These are phyloP conservation scores for Cygnus olor DNA, from an alignment of 2,797 vertebrate species.

Conservation along the genomic window DNA sequence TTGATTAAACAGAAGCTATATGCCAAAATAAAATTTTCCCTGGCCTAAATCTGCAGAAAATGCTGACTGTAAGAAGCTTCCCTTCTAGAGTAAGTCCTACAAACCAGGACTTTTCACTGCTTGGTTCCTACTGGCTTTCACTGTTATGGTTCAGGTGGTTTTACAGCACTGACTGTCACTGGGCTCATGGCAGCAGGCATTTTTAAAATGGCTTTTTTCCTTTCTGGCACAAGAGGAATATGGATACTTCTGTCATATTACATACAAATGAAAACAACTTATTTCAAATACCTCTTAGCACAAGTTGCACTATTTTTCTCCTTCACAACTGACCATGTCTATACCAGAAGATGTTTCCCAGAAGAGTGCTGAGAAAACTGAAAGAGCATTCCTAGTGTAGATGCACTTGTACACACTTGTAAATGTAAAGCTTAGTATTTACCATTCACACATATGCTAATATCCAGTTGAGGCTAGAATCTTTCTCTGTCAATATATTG, in stretches of 20 bases:
- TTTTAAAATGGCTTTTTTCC: not conserved
- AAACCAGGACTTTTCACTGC: not conserved
- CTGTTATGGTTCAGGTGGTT: not conserved
- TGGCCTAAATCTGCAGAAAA: not conserved
- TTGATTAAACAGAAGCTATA: not conserved
- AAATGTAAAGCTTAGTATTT: not conserved
- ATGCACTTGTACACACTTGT: not conserved
- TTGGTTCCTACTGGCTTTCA: not conserved
- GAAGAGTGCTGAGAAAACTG: not conserved
- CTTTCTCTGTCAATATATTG: not conserved
- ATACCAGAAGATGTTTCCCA: not conserved
- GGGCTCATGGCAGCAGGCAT: not conserved
- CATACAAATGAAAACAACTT: not conserved
- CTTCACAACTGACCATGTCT: not conserved
- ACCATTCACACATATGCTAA: not conserved
- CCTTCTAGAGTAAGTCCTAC: not conserved
- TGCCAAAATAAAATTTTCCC: not conserved
- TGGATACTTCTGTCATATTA: not conserved
- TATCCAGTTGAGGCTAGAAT: not conserved
- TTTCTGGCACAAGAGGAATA: not conserved
- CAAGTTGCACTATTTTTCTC: not conserved
- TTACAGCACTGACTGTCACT: not conserved
- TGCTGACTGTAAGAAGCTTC: not conserved
- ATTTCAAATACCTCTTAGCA: not conserved
- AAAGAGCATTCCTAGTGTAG: not conserved